Base-by-base conservation (phyloP, 2,113 vertebrate genomes). In the Trogon melanurus region DNA sequence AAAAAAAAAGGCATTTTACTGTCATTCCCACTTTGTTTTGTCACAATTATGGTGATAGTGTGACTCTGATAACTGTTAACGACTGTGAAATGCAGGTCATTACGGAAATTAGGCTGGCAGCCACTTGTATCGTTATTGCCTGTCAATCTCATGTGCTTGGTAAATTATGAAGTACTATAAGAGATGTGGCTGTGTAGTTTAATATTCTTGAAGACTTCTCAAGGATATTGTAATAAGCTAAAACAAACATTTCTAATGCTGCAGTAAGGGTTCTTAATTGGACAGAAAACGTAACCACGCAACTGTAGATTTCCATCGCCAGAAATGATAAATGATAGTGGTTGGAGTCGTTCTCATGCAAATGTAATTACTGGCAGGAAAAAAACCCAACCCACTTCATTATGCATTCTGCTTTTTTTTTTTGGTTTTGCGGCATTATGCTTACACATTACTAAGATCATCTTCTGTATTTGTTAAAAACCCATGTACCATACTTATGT, bases 341-440 rank as follows among this genome's bases (percentile, higher is more conserved):
- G 48, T 60, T 88, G 76, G 58, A 65, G 54, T 92, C 10, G 16
- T 91, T 89, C 47, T 93, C 75, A 89, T 95, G 87, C 79, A 92
- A 93, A 95, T 94, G 74, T 91, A 93, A 95, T 96, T 95, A 93
- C 81, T 92, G 41, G 25, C 38, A 78, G 80, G 54, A 48, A 88
- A 75, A 96, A 84, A 50, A 2, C 34, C 41, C 61, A 50, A 2
- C 38, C 45, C 61, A 47, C 48, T 85, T 96, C 58, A 70, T 95
- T 93, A 85, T 82, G 56, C 65, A 89, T 87, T 93, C 84, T 85
- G 47, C 66, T 72, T 62, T 83, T 87, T n/a, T n/a, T 62, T 82
- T 80, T 93, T 74, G 36, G 64, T n/a, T 91, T 89, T 91, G 54
- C 71, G 85, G 74, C 47, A 50, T 64, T 74, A 23, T 54, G 45